These are phyloP conservation scores for Sebastes vulpes DNA, from an alignment of 2,797 vertebrate genomes.

Conservation along the genomic window DNA sequence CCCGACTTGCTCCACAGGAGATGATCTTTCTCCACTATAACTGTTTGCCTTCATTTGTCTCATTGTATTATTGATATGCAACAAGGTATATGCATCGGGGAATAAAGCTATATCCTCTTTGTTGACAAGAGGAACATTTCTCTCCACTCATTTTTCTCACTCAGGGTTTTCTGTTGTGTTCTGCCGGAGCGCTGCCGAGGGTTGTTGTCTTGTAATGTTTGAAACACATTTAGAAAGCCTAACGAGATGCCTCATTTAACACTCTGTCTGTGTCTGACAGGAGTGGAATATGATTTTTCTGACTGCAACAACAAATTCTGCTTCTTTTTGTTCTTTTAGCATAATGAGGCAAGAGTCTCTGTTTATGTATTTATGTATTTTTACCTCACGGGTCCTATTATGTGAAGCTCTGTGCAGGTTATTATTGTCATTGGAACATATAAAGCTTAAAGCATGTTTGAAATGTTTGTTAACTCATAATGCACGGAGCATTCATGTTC, in stretches of 20 bases:
- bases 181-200: background rate
- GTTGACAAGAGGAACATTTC: conserved; percentile 24
- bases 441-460: background rate
- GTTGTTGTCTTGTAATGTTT: conserved; percentile 30
- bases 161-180: background rate
- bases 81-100: background rate
- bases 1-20: background rate
- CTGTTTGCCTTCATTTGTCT: conserved; percentile 2
- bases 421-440: background rate
- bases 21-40: conserved; percentile 3
- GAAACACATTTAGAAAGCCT: conserved; percentile 32
- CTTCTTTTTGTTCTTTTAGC: conserved; percentile 8
- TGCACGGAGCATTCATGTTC: background rate
- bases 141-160: conserved; percentile 13
- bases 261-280: conserved; percentile 1
- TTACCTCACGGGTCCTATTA: background rate
- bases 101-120: background rate
- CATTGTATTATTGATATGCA: conserved; percentile 20
- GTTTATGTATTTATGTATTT: conserved; percentile 4
- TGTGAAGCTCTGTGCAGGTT: background rate
- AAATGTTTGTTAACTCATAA: background rate
- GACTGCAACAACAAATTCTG: conserved; percentile 5
- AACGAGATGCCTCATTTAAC: conserved; percentile 51
- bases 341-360: background rate
- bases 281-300: conserved; percentile 18